These are phyloP conservation scores for Cataglyphis altisquamis DNA, from an alignment of 2,888 invertebrate genomes.

Conservation along the genomic window DNA sequence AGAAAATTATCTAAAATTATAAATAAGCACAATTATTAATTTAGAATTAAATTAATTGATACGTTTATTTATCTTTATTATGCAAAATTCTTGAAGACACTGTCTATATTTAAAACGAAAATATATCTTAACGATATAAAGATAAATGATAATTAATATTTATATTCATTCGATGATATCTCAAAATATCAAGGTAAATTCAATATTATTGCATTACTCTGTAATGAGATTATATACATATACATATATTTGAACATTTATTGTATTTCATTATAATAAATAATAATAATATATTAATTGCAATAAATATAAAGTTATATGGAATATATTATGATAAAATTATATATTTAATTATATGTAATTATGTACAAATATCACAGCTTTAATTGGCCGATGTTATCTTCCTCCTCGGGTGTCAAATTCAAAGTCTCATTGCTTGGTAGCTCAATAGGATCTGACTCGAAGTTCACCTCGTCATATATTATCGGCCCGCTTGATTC, in stretches of 20 bases:
- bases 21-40: not conserved
- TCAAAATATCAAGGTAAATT: slow-evolving; percentile 1
- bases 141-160: not conserved
- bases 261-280: not conserved
- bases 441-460: slow-evolving; percentile 63
- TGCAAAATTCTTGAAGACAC: not conserved
- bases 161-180: not conserved
- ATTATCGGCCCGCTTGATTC: slow-evolving; percentile 56
- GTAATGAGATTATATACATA: not conserved
- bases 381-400: slow-evolving; percentile 74
- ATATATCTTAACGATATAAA: not conserved
- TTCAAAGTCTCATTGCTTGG: slow-evolving; percentile 34
- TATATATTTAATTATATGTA: not conserved
- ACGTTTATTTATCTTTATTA: not conserved
- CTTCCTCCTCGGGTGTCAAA: slow-evolving; percentile 62
- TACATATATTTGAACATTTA: not conserved
- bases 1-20: not conserved
- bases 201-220: not conserved
- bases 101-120: not conserved
- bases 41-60: not conserved
- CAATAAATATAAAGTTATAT: slow-evolving; percentile 8
- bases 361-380: slow-evolving; percentile 45
- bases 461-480: slow-evolving; percentile 80
- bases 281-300: slow-evolving; percentile 5
- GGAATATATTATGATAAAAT: not conserved